These are phyloP conservation scores for Sclerurus mexicanus DNA, from an alignment of 2,113 vertebrate species.

Conservation along the genomic window DNA sequence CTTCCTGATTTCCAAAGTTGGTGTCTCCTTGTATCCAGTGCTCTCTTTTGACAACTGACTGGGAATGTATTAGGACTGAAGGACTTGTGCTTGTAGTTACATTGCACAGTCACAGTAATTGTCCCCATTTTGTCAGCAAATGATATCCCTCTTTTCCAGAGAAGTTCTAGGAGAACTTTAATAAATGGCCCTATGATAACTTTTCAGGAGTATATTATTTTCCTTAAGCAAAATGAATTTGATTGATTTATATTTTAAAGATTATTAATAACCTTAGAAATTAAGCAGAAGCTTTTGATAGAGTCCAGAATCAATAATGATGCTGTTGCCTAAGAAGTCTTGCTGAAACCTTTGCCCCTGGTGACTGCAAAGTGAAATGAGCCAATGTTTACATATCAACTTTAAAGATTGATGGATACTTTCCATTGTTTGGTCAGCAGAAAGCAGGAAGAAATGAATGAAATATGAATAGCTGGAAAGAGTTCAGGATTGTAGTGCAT, in stretches of 20 bases:
- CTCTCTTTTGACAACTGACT: background rate
- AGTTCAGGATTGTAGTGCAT: background rate
- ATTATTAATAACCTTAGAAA: background rate
- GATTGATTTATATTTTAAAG: background rate
- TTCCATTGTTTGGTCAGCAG: background rate
- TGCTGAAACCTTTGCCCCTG: background rate
- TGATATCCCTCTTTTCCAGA: background rate
- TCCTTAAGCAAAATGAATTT: background rate
- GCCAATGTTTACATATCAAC: background rate
- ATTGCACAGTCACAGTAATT: background rate
- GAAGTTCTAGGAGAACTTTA: background rate
- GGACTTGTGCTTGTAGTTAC: background rate
- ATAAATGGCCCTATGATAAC: background rate
- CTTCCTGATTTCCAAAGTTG: background rate
- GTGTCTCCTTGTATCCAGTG: background rate
- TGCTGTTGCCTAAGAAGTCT: background rate
- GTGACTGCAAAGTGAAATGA: background rate
- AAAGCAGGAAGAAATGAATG: background rate
- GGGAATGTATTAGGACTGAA: background rate
- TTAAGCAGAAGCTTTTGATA: background rate
- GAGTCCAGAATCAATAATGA: background rate
- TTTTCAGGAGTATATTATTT: background rate
- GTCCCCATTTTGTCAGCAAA: rapidly evolving
- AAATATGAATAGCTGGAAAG: background rate
- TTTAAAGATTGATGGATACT: background rate